Conservation (phyloP, 1,140 invertebrate genomes). For the Tetramorium alpestre region DNA sequence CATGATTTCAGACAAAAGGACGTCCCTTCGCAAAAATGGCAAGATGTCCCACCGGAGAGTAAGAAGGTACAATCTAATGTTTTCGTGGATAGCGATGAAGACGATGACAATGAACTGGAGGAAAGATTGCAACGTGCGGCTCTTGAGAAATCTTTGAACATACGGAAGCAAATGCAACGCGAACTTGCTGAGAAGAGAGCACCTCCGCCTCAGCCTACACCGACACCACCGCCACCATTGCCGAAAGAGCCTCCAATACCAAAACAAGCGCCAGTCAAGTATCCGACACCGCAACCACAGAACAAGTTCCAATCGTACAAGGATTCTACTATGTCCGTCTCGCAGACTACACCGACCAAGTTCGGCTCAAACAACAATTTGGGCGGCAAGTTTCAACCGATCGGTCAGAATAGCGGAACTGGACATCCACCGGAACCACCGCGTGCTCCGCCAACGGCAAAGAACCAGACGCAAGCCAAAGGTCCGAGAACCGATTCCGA, state of each 20-base stretch:
- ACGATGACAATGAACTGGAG: conserved; percentile 79
- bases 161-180: conserved; percentile 83
- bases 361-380: conserved; percentile 79
- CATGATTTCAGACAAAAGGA: conserved; percentile 77
- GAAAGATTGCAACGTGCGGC: conserved; percentile 80
- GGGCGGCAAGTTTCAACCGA: conserved; percentile 84
- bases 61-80: conserved; percentile 75
- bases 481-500: conserved; percentile 84
- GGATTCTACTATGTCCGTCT: conserved; percentile 71
- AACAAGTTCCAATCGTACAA: conserved; percentile 83
- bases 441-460: conserved; percentile 71
- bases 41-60: conserved; percentile 75
- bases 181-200: conserved; percentile 83
- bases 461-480: conserved; percentile 78
- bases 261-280: conserved; percentile 83
- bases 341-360: conserved; percentile 75
- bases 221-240: conserved; percentile 84
- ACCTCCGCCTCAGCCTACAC: conserved; percentile 78
- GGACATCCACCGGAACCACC: conserved; percentile 79
- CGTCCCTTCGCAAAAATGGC: conserved; percentile 81
- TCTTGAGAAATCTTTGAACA: conserved; percentile 82
- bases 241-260: conserved; percentile 84
- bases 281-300: conserved; percentile 81
- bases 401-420: conserved; percentile 76
- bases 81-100: conserved; percentile 78